Conservation (phyloP, 2,888 invertebrate genomes). For the Platynereis dumerilii region DNA sequence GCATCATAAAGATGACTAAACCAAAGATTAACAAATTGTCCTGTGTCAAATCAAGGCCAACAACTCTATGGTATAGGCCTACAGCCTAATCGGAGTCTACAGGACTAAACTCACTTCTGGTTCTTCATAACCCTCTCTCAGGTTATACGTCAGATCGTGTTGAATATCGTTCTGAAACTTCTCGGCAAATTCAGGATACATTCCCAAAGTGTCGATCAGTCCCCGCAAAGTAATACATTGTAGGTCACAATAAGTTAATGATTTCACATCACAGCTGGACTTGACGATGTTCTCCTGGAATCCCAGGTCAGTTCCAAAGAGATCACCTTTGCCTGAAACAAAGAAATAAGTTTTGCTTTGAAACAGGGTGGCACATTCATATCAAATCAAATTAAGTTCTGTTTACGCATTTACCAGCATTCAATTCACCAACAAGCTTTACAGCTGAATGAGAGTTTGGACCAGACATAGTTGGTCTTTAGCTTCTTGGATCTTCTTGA, state of each 20-base stretch:
- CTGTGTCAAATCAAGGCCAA: too few species aligned
- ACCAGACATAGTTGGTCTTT: too few species aligned
- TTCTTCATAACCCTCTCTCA: conserved; percentile 91
- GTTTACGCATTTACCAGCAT: too few species aligned
- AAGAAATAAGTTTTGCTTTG: conserved; percentile 42
- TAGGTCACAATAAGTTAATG: conserved; percentile 93
- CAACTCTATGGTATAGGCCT: too few species aligned
- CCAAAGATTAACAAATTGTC: too few species aligned
- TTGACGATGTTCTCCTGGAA: conserved; percentile 77
- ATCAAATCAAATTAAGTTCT: too few species aligned
- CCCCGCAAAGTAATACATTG: conserved; percentile 92
- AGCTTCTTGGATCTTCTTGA: too few species aligned
- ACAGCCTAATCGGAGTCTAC: too few species aligned
- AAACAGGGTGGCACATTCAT: too few species aligned
- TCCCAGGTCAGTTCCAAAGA: conserved; percentile 75
- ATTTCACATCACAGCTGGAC: conserved; percentile 93
- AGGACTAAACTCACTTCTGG: conserved; percentile 73
- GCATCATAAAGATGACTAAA: too few species aligned
- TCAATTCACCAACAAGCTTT: too few species aligned
- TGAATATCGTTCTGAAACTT: conserved; percentile 93
- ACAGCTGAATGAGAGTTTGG: too few species aligned
- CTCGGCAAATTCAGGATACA: conserved; percentile 94
- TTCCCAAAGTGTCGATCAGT: conserved; percentile 82
- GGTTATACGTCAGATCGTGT: conserved; percentile 92
- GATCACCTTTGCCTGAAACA: conserved; percentile 86